Conservation (phyloP, 2,797 vertebrate genomes). For the Acrossocheilus fasciatus region DNA sequence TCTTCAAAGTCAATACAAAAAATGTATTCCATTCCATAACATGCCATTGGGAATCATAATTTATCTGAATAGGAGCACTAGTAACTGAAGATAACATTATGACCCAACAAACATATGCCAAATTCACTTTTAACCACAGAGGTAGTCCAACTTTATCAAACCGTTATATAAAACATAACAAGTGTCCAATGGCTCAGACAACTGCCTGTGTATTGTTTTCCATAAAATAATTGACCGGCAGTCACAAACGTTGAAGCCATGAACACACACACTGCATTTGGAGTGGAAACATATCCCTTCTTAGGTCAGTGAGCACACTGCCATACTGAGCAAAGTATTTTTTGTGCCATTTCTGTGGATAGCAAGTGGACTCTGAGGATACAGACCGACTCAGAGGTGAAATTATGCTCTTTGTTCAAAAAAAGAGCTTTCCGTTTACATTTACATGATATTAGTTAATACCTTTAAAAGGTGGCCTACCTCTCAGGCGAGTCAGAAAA, state of each 20-base stretch:
- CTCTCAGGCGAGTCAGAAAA: slow-evolving; percentile 9
- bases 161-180: background rate
- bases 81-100: background rate
- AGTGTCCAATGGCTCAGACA: background rate
- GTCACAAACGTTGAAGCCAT: background rate
- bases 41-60: background rate
- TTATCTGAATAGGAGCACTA: background rate
- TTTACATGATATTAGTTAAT: slow-evolving; percentile 19
- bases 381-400: background rate
- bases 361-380: background rate
- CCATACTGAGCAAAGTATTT: background rate
- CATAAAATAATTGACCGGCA: background rate
- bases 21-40: background rate
- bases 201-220: background rate
- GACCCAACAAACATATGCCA: background rate
- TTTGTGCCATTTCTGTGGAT: background rate
- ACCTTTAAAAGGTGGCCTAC: slow-evolving; percentile 30
- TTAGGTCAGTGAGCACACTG: slow-evolving; percentile 9
- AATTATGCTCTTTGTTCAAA: background rate
- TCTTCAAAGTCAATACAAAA: background rate
- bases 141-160: background rate
- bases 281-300: background rate
- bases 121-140: background rate
- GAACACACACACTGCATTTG: background rate
- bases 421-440: background rate